phyloP scores from a whole-genome alignment of 2,888 invertebrate genomes.

The Acronicta alni region DNA sequence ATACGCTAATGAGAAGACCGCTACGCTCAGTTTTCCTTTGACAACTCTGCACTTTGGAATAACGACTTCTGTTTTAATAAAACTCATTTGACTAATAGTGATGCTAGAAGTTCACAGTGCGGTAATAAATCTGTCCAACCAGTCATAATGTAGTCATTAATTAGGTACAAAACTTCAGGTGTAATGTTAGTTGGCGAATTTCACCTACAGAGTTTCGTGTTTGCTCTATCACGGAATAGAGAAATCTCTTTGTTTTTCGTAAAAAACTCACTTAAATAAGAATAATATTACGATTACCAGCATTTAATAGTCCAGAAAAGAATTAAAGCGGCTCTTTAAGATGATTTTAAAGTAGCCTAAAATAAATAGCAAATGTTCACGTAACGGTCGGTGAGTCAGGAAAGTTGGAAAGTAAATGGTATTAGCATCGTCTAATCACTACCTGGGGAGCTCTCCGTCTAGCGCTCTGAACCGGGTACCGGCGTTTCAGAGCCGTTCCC shows the following conservation, averaged over 20 bases:
- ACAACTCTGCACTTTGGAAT: slow-evolving; percentile 28
- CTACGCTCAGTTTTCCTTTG: slow-evolving; percentile 43
- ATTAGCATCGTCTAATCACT: slow-evolving; percentile 89
- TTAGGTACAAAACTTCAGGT: slow-evolving; percentile 38
- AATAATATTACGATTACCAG: slow-evolving; percentile 54
- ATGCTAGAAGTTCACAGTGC: slow-evolving; percentile 40
- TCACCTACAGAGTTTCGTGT: slow-evolving; percentile 22
- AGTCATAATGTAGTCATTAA: slow-evolving; percentile 45
- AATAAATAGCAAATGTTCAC: slow-evolving; percentile 83
- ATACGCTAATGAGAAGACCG: slow-evolving; percentile 53
- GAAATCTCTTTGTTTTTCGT: slow-evolving; percentile 12
- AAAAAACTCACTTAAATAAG: slow-evolving; percentile 44
- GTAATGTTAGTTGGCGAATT: slow-evolving; percentile 39
- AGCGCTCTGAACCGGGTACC: slow-evolving; percentile 72
- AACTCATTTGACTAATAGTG: slow-evolving; percentile 42
- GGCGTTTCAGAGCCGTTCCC: slow-evolving; percentile 75
- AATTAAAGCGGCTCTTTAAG: slow-evolving; percentile 71
- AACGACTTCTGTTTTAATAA: slow-evolving; percentile 32
- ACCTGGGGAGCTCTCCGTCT: slow-evolving; percentile 84
- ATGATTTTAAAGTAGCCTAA: slow-evolving; percentile 82
- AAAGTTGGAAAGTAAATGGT: slow-evolving; percentile 88
- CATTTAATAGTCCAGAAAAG: slow-evolving; percentile 50
- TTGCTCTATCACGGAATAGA: slow-evolving; percentile 24
- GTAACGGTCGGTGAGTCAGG: slow-evolving; percentile 85
- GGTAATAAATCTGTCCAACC: slow-evolving; percentile 48